These are phyloP conservation scores for Aplocera efformata DNA, from an alignment of 2,888 invertebrate genomes.

Conservation along the genomic window DNA sequence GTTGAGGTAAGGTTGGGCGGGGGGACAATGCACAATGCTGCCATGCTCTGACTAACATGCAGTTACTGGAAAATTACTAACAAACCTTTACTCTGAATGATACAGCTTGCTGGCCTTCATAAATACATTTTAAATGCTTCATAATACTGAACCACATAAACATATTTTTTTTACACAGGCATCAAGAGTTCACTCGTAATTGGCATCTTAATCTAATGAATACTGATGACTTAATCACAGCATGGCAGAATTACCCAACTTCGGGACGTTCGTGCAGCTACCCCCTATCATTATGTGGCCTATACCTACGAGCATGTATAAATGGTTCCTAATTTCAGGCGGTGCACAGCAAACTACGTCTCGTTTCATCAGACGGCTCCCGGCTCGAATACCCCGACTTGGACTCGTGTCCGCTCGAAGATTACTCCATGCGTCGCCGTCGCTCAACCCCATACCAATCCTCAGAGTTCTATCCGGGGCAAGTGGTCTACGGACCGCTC, in stretches of 20 bases:
- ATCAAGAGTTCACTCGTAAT: too few relatives aligned
- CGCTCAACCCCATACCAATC: conserved; percentile 72
- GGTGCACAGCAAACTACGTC: conserved; percentile 83
- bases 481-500: conserved; percentile 85
- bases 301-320: neutral
- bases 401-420: conserved; percentile 85
- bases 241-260: neutral
- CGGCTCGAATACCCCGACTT: conserved; percentile 83
- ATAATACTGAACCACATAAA: too few relatives aligned
- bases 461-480: conserved; percentile 72
- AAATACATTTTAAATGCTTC: too few relatives aligned
- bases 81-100: too few relatives aligned
- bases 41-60: neutral
- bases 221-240: neutral
- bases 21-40: conserved; percentile 8
- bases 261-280: conserved; percentile 6
- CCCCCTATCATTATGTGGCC: conserved; percentile 5
- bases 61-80: neutral
- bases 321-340: conserved; percentile 48
- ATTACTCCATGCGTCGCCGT: conserved; percentile 85
- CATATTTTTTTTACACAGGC: too few relatives aligned
- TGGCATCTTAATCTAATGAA: too few relatives aligned
- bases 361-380: conserved; percentile 84
- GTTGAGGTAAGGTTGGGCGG: conserved; percentile 13
- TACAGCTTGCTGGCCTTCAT: too few relatives aligned